Conservation (phyloP, 2,797 vertebrate species). For the Harpagifer antarcticus region DNA sequence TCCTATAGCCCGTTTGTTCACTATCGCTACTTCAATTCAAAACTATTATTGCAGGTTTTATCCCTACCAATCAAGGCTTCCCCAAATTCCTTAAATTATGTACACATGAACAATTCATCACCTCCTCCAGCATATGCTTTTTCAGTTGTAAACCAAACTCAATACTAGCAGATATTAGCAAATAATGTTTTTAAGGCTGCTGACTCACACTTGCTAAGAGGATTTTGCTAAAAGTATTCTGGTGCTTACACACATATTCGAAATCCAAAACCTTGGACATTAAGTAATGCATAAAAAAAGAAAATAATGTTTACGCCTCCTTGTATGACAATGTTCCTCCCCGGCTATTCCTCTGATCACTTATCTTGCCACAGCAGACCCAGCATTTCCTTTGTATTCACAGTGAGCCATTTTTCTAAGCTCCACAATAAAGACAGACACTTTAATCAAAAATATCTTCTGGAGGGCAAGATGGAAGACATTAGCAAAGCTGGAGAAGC, state of each 20-base stretch:
- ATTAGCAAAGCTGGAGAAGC: conserved; percentile 47
- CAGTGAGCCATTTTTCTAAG: conserved; percentile 27
- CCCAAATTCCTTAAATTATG: conserved; percentile 19
- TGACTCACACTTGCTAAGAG: conserved; percentile 46
- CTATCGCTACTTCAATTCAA: conserved; percentile 34
- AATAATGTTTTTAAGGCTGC: conserved; percentile 33
- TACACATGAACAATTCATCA: conserved; percentile 44
- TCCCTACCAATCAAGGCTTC: conserved; percentile 14
- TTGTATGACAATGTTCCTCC: conserved; percentile 49
- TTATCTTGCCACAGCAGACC: conserved; percentile 67
- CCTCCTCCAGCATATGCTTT: conserved; percentile 29
- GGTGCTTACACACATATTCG: conserved; percentile 30
- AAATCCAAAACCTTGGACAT: conserved; percentile 43
- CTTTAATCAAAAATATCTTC: conserved; percentile 59
- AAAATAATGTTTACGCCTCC: conserved; percentile 38
- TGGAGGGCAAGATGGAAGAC: conserved; percentile 49
- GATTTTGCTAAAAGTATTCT: conserved; percentile 33
- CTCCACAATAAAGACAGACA: conserved; percentile 39
- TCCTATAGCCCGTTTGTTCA: neutral
- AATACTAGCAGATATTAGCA: conserved; percentile 44
- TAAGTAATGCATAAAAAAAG: conserved; percentile 30
- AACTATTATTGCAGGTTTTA: conserved; percentile 22
- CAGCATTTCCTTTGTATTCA: conserved; percentile 52
- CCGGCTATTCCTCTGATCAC: conserved; percentile 55
- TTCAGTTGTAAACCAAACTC: conserved; percentile 35